Evolutionary conservation across 37 sponge, comb jelly and placozoan genomes (phyloP), one percentile per base, ranked within the genome.

Genomic region (Hormiphora californensis): DNA sequence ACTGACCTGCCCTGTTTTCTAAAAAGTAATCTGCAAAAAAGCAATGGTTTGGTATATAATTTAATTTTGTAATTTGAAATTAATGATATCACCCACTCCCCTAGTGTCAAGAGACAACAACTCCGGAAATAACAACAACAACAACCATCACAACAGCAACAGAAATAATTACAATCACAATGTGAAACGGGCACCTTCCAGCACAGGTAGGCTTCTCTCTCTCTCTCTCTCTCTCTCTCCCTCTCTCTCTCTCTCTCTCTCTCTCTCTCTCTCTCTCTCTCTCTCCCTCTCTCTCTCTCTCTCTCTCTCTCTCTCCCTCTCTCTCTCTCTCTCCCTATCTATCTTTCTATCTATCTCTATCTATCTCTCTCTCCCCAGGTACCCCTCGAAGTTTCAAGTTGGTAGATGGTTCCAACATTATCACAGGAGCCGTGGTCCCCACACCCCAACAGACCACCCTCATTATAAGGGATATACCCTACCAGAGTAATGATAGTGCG

Each of bases 401-500:
- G 37, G 67, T 65, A 19, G 67, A 65, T 38, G 67, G 67, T 2
- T 28, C 31, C 35, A 65, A 65, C 36, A 65, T 65, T 33, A 65
- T 65, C 34, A 65, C 67, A 15, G 67, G 67, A 32, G 67, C 67
- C 4, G 67, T 65, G 32, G 37, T 65, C 19, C 67, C 67, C 7
- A 39, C 35, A 39, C 67, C 67, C 8, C 31, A 11, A 35, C 67
- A 65, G 67, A 65, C 67, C 5, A 65, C 67, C 34, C 4, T 65
- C 4, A 21, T 65, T 33, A 28, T 65, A 35, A 65, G 67, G 35
- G 67, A 65, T 28, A 65, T 65, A 7, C 67, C 67, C 35, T 65
- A 65, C 35, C 33, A 65, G 37, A 65, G 67, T 17, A 65, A 65
- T 19, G 67, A 65, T 65, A 65, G 67, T 33, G 67, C 67, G 15